Conservation (phyloP, 2,797 vertebrate genomes). For the Xyrichtys novacula region DNA sequence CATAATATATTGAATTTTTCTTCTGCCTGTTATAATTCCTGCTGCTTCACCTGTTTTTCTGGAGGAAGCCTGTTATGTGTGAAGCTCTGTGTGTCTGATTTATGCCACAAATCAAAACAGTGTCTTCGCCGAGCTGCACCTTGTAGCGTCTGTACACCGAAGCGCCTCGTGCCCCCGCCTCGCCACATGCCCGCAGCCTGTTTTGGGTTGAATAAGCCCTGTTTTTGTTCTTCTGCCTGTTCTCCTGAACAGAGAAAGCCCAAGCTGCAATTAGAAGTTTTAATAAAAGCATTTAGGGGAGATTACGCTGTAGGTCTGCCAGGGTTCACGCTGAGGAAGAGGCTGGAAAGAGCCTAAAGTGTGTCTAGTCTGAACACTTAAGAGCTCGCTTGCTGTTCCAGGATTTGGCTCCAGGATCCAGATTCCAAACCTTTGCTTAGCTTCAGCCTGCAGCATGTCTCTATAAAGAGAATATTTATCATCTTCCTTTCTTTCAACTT, state of each 20-base stretch:
- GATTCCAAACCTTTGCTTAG: slow-evolving; percentile 41
- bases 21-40: slow-evolving; percentile 41
- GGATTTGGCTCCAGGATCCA: slow-evolving; percentile 30
- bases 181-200: slow-evolving; percentile 54
- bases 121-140: slow-evolving; percentile 23
- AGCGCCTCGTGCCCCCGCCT: slow-evolving; percentile 41
- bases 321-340: slow-evolving; percentile 64
- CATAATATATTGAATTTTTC: slow-evolving; percentile 43
- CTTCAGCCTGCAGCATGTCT: slow-evolving; percentile 9
- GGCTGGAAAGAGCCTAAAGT: slow-evolving; percentile 63
- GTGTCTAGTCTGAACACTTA: slow-evolving; percentile 52
- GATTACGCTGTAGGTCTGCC: slow-evolving; percentile 79
- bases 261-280: slow-evolving; percentile 78
- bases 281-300: slow-evolving; percentile 81
- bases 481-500: slow-evolving; percentile 45
- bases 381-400: slow-evolving; percentile 33
- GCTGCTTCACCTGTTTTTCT: slow-evolving; percentile 49
- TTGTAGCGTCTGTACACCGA: slow-evolving; percentile 38
- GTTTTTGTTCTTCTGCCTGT: slow-evolving; percentile 70
- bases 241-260: slow-evolving; percentile 71
- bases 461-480: slow-evolving; percentile 48
- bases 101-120: slow-evolving; percentile 42
- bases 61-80: slow-evolving; percentile 24
- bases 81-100: slow-evolving; percentile 33
- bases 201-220: slow-evolving; percentile 67